phyloP scores from a whole-genome alignment of 2,113 vertebrate genomes.

The Lamprotornis superbus region DNA sequence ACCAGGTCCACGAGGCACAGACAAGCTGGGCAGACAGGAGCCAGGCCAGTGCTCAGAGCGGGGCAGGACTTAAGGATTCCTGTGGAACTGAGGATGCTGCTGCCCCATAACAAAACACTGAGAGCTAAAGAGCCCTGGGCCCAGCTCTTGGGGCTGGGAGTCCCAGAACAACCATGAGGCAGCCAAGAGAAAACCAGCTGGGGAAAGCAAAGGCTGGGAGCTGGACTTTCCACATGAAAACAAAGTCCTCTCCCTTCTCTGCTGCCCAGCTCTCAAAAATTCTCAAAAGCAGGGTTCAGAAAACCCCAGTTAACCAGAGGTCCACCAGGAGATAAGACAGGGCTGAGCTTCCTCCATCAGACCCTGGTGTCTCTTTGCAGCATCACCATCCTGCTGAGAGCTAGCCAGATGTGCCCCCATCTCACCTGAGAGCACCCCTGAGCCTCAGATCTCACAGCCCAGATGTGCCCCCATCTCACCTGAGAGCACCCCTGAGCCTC shows the following conservation, averaged over 20 bases:
- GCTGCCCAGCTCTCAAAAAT: neutral
- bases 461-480: neutral
- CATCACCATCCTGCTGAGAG: neutral
- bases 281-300: neutral
- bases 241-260: neutral
- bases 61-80: neutral
- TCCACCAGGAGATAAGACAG: neutral
- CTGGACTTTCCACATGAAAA: neutral
- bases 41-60: fast-evolving
- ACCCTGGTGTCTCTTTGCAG: neutral
- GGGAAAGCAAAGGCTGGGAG: neutral
- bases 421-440: neutral
- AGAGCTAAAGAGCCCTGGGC: neutral
- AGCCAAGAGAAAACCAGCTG: neutral
- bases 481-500: neutral
- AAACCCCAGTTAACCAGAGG: neutral
- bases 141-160: neutral
- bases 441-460: neutral
- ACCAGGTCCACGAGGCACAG: neutral
- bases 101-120: neutral
- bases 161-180: neutral
- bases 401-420: neutral
- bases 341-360: neutral
- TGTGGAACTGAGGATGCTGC: neutral
- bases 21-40: neutral